Evolutionary conservation across 2,797 vertebrate species (phyloP).

Genomic region (Poeciliopsis gracilis): DNA sequence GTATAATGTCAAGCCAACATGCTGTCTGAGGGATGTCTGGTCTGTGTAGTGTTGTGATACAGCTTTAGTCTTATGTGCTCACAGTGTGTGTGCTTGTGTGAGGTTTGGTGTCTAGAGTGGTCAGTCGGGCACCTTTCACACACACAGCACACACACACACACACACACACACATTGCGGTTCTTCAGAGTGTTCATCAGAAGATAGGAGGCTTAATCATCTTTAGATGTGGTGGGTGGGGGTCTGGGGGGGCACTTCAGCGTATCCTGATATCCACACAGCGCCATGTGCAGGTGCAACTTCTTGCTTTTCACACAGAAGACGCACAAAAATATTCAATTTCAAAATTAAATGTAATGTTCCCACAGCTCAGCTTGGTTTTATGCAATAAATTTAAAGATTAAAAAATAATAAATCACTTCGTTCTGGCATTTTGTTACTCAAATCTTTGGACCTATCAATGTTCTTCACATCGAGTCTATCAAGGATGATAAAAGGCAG

Average conservation of each 20-base stretch:
- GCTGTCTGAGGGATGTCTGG: slow-evolving; percentile 73
- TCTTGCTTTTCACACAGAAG: slow-evolving; percentile 17
- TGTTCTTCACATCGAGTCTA: slow-evolving; percentile 18
- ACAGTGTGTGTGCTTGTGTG: slow-evolving; percentile 28
- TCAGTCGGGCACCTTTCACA: slow-evolving; percentile 44
- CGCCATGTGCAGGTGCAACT: slow-evolving; percentile 33
- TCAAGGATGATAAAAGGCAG: slow-evolving; percentile 29
- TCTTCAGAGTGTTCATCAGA: slow-evolving; percentile 75
- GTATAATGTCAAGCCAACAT: slow-evolving; percentile 73
- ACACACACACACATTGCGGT: slow-evolving; percentile 34
- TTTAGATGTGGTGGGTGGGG: slow-evolving; percentile 62
- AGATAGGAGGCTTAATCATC: slow-evolving; percentile 82
- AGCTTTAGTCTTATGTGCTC: slow-evolving; percentile 49
- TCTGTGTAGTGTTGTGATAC: slow-evolving; percentile 66
- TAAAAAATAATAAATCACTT: neutral
- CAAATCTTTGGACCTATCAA: slow-evolving; percentile 22
- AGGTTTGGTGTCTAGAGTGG: slow-evolving; percentile 29
- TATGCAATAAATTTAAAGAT: neutral
- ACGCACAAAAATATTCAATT: slow-evolving; percentile 42
- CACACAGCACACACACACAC: slow-evolving; percentile 13
- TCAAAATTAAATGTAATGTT: slow-evolving; percentile 30
- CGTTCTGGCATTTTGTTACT: too few relatives aligned
- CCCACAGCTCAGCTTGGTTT: neutral
- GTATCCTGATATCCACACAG: slow-evolving; percentile 67
- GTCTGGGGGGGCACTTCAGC: slow-evolving; percentile 73